Base-by-base conservation (phyloP, 2,888 invertebrate species). In the Acronicta psi region DNA sequence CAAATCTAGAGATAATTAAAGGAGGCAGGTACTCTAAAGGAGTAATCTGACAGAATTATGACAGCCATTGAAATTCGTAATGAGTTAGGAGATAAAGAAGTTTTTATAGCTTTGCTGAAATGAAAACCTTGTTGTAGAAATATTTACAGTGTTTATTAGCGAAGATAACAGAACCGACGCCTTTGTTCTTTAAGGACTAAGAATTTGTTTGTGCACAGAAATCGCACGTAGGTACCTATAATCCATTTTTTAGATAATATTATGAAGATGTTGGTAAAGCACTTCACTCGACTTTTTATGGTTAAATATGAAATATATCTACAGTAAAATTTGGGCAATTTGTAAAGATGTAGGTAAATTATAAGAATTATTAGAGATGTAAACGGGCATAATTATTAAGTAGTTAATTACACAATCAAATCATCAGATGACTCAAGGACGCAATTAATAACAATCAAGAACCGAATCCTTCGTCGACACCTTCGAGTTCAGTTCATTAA, bases 1-100 rank as follows among this genome's bases (percentile, higher is more conserved):
- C 78, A 79, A 84, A 82, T 83, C 76, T 73, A 75, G 69, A 63
- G 70, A 73, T 80, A 77, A 81, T 59, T 59, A 55, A 49, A 61
- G 5, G 10, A 51, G 41, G 25, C 29, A 40, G 31, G 29, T 45
- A 38, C 36, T 49, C 9, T 16, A 16, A 34, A 50, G 29, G 9
- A 11, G 16, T 37, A 42, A 53, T 40, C 42, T 37, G 41, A 8
- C 11, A 17, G 44, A 44, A 46, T 51, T 59, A 59, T 56, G 53
- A 41, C 18, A 41, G 37, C 18, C 40, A 46, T 56, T 50, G 36
- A 47, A 56, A 38, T 70, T 65, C 14, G 10, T 49, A 68, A 61
- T 54, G 66, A 54, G 50, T 56, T 47, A 34, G 14, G 43, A 54
- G 44, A 61, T 66, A 52, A 49, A 14, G 10, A 57, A 47, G 40